Evolutionary conservation across 2,888 invertebrate genomes (phyloP).

Genomic region (Dermolepida albohirtum): DNA sequence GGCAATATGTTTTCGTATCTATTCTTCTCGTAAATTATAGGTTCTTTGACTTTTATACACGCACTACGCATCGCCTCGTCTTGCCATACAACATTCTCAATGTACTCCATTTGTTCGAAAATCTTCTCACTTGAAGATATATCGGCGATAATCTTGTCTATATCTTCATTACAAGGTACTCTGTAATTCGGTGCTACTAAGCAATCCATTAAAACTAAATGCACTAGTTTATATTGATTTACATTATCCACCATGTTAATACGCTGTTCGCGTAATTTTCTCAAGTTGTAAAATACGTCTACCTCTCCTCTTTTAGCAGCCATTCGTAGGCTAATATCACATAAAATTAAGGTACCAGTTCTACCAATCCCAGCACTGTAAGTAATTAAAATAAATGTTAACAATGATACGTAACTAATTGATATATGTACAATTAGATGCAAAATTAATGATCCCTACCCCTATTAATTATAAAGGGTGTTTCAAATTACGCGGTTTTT

Average conservation of each 20-base stretch:
- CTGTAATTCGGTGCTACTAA: constrained; percentile 60
- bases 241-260: constrained; percentile 63
- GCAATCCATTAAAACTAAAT: constrained; percentile 64
- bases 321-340: constrained; percentile 69
- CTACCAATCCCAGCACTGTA: constrained; percentile 73
- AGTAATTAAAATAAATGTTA: neutral
- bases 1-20: constrained; percentile 62
- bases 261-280: constrained; percentile 59
- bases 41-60: constrained; percentile 34
- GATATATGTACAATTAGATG: too few species aligned
- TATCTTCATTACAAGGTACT: constrained; percentile 55
- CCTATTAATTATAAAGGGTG: too few species aligned
- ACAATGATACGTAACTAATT: too few species aligned
- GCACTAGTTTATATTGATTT: constrained; percentile 66
- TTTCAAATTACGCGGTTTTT: too few species aligned
- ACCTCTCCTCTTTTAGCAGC: constrained; percentile 62
- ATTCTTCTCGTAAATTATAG: constrained; percentile 58
- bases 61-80: constrained; percentile 61
- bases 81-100: constrained; percentile 63
- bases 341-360: constrained; percentile 72
- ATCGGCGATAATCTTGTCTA: constrained; percentile 54
- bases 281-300: constrained; percentile 57
- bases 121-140: constrained; percentile 53
- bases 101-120: constrained; percentile 58
- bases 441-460: too few species aligned